phyloP scores from a whole-genome alignment of 2,888 invertebrate species.

The Arrhopalites spinosus region DNA sequence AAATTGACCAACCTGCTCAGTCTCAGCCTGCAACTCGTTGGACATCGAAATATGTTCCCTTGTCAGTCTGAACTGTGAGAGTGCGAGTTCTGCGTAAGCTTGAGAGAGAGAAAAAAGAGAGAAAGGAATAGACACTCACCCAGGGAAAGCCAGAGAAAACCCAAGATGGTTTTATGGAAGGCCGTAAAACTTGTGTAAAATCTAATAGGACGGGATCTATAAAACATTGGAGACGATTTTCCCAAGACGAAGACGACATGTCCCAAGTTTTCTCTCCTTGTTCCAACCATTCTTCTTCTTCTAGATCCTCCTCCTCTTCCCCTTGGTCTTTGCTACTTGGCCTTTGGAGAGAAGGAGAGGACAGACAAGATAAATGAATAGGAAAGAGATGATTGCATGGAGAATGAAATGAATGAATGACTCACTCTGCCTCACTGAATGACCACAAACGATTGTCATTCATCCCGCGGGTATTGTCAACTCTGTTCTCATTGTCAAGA shows the following conservation, averaged over 20 bases:
- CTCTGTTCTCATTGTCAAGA: constrained; percentile 1
- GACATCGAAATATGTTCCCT: no score
- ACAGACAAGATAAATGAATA: constrained; percentile 3
- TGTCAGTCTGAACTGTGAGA: no score
- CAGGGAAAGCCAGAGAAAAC: background rate
- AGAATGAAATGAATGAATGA: constrained; percentile 12
- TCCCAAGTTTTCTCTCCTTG: background rate
- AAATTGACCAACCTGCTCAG: no score
- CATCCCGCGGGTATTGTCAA: constrained; percentile 18
- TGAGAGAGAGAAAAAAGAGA: no score
- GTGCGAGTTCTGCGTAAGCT: no score
- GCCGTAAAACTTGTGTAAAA: constrained; percentile 16
- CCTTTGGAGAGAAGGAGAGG: background rate
- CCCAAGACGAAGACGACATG: background rate
- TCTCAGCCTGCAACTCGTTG: no score
- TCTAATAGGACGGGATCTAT: constrained; percentile 16
- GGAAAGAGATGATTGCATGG: constrained; percentile 2
- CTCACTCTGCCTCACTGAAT: constrained; percentile 4
- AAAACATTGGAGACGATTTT: background rate
- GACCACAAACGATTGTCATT: constrained; percentile 22
- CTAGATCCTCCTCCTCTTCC: background rate
- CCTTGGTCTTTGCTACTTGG: background rate
- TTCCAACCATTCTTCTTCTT: background rate
- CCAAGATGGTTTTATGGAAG: background rate
- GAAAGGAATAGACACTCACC: background rate